Conservation (phyloP, 1,140 invertebrate genomes). For the Danaus melanippus region DNA sequence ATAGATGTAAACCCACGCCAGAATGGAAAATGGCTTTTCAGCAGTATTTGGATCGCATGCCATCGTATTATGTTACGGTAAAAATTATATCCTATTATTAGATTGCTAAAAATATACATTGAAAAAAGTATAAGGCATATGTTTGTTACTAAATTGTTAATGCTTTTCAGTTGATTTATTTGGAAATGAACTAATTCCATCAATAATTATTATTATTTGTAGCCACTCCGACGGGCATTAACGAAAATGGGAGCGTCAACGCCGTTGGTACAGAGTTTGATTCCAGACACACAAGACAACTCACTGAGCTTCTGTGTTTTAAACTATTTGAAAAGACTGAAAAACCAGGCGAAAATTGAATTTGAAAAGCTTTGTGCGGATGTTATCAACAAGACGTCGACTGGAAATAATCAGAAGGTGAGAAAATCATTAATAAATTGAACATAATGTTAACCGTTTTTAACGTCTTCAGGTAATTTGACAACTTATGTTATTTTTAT, state of each 20-base stretch:
- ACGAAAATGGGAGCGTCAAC: slow-evolving; percentile 90
- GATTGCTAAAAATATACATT: slow-evolving; percentile 6
- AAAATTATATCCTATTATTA: slow-evolving; percentile 21
- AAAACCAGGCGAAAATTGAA: slow-evolving; percentile 96
- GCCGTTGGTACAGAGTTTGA: slow-evolving; percentile 84
- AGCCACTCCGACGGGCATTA: slow-evolving; percentile 91
- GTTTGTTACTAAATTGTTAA: not conserved
- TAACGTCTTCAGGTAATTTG: too few relatives aligned
- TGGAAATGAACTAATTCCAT: not conserved
- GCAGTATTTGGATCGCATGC: slow-evolving; percentile 95
- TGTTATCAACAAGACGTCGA: slow-evolving; percentile 65
- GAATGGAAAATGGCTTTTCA: slow-evolving; percentile 94
- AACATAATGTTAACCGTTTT: too few relatives aligned
- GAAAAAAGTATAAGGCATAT: not conserved
- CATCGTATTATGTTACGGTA: slow-evolving; percentile 95
- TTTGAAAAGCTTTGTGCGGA: slow-evolving; percentile 90
- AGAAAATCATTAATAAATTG: not conserved
- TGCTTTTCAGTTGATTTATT: not conserved
- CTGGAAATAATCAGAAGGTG: slow-evolving; percentile 61
- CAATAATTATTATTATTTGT: slow-evolving; percentile 35
- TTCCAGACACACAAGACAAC: slow-evolving; percentile 94
- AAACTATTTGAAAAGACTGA: slow-evolving; percentile 95
- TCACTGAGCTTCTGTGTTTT: slow-evolving; percentile 93
- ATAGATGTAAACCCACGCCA: slow-evolving; percentile 90
- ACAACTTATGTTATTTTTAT: too few relatives aligned